These are phyloP conservation scores for Porites evermanni DNA, from an alignment of 92 coral and sea anemone genomes.

Conservation along the genomic window DNA sequence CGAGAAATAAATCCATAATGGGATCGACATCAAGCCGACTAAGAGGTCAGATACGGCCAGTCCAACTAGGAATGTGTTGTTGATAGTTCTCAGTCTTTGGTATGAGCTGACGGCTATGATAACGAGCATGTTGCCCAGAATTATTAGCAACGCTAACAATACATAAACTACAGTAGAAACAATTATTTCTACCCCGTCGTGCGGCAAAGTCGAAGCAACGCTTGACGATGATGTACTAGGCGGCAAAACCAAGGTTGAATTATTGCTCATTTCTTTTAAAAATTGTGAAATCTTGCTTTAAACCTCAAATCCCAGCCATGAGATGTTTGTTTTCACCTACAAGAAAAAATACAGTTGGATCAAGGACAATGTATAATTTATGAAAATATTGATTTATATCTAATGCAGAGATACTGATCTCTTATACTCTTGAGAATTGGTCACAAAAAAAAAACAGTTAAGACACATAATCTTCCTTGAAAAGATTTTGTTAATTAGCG, in stretches of 20 bases:
- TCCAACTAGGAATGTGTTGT: conserved; percentile 86
- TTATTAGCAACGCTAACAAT: conserved; percentile 57
- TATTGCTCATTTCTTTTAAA: conserved; percentile 2
- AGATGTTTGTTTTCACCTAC: conserved; percentile 13
- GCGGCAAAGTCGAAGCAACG: conserved; percentile 44
- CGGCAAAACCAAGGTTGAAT: not conserved
- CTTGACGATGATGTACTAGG: not conserved
- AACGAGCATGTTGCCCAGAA: conserved; percentile 83
- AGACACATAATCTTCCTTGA: not conserved
- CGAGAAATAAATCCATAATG: conserved; percentile 85
- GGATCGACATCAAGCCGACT: conserved; percentile 88
- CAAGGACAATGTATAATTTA: not conserved
- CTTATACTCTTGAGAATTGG: not conserved
- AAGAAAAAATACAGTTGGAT: not conserved
- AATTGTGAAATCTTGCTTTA: not conserved
- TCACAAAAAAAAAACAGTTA: conserved; percentile 3
- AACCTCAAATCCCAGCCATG: not conserved
- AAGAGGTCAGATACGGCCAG: conserved; percentile 89
- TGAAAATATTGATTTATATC: conserved; percentile 16
- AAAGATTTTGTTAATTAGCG: not conserved
- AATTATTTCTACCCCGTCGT: conserved; percentile 72
- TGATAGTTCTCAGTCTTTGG: conserved; percentile 74
- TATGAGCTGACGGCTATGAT: conserved; percentile 78
- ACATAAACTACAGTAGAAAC: conserved; percentile 69
- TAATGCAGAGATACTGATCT: not conserved